Percentiles rank a stretch among this genome's conserved stretches.
phyloP scores from a whole-genome alignment of 2,113 vertebrate genomes.

The Protobothrops mucrosquamatus region DNA sequence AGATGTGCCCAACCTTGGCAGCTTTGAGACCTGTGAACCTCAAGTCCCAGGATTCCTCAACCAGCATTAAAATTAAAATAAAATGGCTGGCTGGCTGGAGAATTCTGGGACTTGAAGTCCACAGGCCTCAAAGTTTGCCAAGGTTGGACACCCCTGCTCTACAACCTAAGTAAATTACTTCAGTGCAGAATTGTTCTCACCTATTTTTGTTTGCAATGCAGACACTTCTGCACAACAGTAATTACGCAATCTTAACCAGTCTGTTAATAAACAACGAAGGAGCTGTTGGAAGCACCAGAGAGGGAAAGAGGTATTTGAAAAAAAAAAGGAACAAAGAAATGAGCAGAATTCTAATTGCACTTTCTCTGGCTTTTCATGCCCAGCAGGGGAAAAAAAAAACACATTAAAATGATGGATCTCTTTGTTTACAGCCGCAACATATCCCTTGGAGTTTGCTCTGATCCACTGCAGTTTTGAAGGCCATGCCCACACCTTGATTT shows the following conservation, averaged over 20 bases:
- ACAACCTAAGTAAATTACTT: background rate
- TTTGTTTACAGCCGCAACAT: conserved; percentile 17
- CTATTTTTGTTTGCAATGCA: background rate
- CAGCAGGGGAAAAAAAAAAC: background rate
- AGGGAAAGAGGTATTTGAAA: background rate
- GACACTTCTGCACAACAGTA: background rate
- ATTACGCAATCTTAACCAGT: background rate
- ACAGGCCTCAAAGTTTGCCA: background rate
- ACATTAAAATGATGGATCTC: conserved; percentile 4
- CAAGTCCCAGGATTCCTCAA: no score
- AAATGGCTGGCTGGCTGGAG: no score
- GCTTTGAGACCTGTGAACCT: no score
- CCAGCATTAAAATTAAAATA: no score
- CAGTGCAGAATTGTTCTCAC: background rate
- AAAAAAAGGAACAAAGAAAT: background rate
- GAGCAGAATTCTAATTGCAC: background rate
- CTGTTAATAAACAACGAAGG: background rate
- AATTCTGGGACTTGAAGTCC: no score
- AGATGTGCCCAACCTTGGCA: no score
- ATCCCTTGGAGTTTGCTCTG: background rate
- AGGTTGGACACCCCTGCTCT: background rate
- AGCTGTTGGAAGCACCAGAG: background rate
- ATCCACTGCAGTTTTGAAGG: background rate
- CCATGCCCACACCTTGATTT: background rate
- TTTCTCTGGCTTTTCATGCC: background rate